phyloP scores from a whole-genome alignment of 2,888 invertebrate species.

The Monopis laevigella region DNA sequence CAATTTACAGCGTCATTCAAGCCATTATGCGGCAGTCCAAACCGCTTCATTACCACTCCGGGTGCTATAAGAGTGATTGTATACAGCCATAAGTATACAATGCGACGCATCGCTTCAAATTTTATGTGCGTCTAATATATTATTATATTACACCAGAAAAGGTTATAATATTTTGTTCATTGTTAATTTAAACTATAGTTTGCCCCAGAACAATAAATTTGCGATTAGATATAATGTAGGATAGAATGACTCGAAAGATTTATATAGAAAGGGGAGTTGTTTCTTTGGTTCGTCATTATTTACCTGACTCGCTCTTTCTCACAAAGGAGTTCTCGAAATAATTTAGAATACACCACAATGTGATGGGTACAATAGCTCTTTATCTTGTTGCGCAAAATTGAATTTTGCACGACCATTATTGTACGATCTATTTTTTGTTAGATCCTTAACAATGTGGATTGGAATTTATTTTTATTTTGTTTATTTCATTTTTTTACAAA shows the following conservation, averaged over 20 bases:
- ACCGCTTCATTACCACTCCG: conserved; percentile 58
- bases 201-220: conserved; percentile 60
- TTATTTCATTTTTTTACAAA: too few relatives aligned
- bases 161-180: conserved; percentile 51
- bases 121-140: conserved; percentile 13
- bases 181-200: conserved; percentile 52
- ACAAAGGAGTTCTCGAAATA: conserved; percentile 33
- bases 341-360: conserved; percentile 59
- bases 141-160: conserved; percentile 19
- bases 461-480: conserved; percentile 26
- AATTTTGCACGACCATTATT: conserved; percentile 44
- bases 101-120: conserved; percentile 35
- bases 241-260: conserved; percentile 46
- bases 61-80: conserved; percentile 41
- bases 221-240: conserved; percentile 56
- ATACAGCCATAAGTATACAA: conserved; percentile 34
- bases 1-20: conserved; percentile 49
- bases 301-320: conserved; percentile 51
- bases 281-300: conserved; percentile 34
- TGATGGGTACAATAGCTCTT: conserved; percentile 33
- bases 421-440: conserved; percentile 31
- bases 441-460: conserved; percentile 31
- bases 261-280: conserved; percentile 44
- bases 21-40: conserved; percentile 46
- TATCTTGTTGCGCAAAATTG: conserved; percentile 44